These are phyloP conservation scores for Pocillopora grandis DNA, from an alignment of 92 coral and sea anemone species.

Conservation along the genomic window DNA sequence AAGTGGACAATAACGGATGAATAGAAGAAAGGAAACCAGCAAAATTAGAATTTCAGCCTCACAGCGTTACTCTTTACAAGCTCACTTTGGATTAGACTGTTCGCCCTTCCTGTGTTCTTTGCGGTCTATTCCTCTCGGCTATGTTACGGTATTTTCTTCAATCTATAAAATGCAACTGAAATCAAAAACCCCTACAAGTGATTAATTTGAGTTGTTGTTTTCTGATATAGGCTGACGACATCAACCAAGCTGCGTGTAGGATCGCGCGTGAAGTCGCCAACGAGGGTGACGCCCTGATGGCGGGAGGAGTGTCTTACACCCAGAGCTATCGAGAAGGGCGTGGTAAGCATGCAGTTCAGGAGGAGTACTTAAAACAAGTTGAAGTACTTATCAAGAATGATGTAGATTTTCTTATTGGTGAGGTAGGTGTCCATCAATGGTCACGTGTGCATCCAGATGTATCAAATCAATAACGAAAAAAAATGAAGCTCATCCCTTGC, in stretches of 20 bases:
- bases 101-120: too few relatives aligned
- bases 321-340: constrained; percentile 35
- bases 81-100: too few relatives aligned
- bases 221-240: constrained; percentile 12
- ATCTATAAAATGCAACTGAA: too few relatives aligned
- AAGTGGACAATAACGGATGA: constrained; percentile 68
- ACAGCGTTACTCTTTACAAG: too few relatives aligned
- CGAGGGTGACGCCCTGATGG: constrained; percentile 38
- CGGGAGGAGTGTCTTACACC: constrained; percentile 47
- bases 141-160: too few relatives aligned
- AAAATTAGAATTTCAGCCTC: too few relatives aligned
- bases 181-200: neutral
- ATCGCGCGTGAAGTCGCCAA: constrained; percentile 47
- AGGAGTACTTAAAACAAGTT: constrained; percentile 40
- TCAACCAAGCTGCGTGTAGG: constrained; percentile 44
- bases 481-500: too few relatives aligned
- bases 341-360: constrained; percentile 33
- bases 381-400: constrained; percentile 49
- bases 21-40: too few relatives aligned
- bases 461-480: too few relatives aligned
- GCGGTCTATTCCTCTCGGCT: too few relatives aligned
- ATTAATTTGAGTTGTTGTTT: too few relatives aligned
- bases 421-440: constrained; percentile 15
- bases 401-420: constrained; percentile 50
- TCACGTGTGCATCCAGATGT: neutral